Percentiles rank a stretch among this genome's conserved stretches.
These are phyloP conservation scores for Steromphala cineraria DNA, from an alignment of 2,888 invertebrate species.

Conservation along the genomic window DNA sequence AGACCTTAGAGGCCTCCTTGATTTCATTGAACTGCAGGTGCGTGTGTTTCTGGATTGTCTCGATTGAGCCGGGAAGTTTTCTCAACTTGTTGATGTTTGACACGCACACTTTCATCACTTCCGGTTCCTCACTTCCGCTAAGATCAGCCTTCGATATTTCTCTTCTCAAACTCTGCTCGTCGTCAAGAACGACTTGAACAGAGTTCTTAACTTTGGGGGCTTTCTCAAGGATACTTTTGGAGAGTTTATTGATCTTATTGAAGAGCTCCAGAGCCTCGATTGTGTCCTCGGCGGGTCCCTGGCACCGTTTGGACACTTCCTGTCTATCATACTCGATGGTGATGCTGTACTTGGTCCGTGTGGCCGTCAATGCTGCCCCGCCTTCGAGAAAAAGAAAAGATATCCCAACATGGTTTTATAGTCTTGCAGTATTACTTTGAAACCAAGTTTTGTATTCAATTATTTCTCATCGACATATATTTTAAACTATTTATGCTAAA, in stretches of 20 bases:
- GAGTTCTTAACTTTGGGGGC: constrained; percentile 54
- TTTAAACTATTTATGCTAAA: too few relatives aligned
- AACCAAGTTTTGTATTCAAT: too few relatives aligned
- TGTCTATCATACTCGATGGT: constrained; percentile 49
- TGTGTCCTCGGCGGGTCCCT: constrained; percentile 49
- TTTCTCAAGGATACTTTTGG: constrained; percentile 50
- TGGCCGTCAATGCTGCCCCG: constrained; percentile 48
- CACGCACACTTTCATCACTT: constrained; percentile 47
- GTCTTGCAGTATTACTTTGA: too few relatives aligned
- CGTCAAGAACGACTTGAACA: constrained; percentile 50
- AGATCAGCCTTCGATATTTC: constrained; percentile 59
- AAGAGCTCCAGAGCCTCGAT: constrained; percentile 52
- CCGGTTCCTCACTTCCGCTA: constrained; percentile 44
- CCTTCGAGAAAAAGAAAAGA: constrained; percentile 39
- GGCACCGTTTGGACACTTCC: constrained; percentile 48
- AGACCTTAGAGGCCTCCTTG: constrained; percentile 53
- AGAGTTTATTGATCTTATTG: constrained; percentile 54
- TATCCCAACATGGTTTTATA: too few relatives aligned
- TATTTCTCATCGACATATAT: too few relatives aligned
- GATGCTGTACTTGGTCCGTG: constrained; percentile 53
- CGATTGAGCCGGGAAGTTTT: constrained; percentile 48
- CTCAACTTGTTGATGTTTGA: constrained; percentile 58
- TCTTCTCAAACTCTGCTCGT: constrained; percentile 52
- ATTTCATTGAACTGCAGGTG: constrained; percentile 51
- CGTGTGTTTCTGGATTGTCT: constrained; percentile 51